phyloP scores from a whole-genome alignment of 2,888 invertebrate genomes.

The Philaethria dido region DNA sequence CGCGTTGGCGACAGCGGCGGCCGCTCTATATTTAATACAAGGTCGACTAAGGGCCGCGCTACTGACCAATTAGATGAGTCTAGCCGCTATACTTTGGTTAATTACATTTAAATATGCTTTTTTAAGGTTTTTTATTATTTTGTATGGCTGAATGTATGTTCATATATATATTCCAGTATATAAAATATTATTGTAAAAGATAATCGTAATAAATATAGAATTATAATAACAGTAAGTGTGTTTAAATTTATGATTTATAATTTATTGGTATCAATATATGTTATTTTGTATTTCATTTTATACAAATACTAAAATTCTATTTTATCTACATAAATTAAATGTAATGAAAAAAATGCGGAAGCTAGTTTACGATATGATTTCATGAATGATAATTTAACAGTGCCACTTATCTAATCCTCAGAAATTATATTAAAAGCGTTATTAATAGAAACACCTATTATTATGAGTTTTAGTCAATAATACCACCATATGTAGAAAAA shows the following conservation, averaged over 20 bases:
- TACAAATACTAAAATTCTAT: neutral
- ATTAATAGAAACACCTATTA: no score
- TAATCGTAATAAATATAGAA: neutral
- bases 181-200: neutral
- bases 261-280: no score
- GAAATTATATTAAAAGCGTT: no score
- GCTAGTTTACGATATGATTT: no score
- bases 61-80: conserved; percentile 59
- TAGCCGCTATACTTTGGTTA: conserved; percentile 40
- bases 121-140: neutral
- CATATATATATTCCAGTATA: neutral
- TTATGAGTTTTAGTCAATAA: no score
- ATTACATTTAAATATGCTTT: conserved; percentile 21
- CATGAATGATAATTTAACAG: no score
- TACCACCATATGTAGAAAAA: no score
- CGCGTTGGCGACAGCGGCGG: conserved; percentile 69
- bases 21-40: conserved; percentile 73
- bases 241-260: no score
- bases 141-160: neutral
- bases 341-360: neutral
- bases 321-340: neutral
- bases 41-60: conserved; percentile 69
- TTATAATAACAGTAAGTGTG: no score
- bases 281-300: neutral
- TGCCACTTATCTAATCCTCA: no score